Evolutionary conservation across 2,113 vertebrate genomes (phyloP).

Genomic region (Butorides virescens): DNA sequence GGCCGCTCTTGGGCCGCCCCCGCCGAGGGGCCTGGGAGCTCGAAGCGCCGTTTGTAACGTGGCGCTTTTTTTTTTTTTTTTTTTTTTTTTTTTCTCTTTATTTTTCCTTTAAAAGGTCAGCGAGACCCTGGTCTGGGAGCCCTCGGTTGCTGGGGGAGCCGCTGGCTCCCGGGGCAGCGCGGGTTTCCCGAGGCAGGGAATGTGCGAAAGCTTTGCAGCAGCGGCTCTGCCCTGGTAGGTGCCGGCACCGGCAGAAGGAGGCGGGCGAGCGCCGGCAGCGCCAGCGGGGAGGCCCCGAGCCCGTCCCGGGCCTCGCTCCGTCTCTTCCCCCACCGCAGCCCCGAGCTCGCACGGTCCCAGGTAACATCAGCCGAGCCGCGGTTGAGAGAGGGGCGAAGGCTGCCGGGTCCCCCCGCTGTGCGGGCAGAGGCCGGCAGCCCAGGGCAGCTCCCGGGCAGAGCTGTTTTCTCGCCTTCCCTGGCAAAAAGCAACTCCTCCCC

Average conservation of each 20-base stretch:
- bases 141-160: not conserved
- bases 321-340: not conserved
- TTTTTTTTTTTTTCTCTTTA: too few species aligned
- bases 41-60: not conserved
- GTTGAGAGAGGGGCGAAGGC: not conserved
- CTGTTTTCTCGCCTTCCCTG: not conserved
- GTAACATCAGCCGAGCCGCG: rapidly evolving
- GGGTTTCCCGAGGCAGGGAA: not conserved
- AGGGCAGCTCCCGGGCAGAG: not conserved
- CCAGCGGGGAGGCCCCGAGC: not conserved
- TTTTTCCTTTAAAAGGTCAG: not conserved
- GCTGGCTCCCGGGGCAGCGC: too few species aligned
- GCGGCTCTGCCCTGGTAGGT: not conserved
- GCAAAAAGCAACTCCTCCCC: not conserved
- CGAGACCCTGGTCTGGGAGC: not conserved
- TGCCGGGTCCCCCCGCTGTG: too few species aligned
- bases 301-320: rapidly evolving
- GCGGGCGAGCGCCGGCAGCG: not conserved
- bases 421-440: too few species aligned
- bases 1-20: not conserved
- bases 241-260: not conserved
- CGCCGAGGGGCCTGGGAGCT: not conserved
- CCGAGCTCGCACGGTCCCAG: not conserved
- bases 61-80: not conserved
- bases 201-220: not conserved